phyloP scores from a whole-genome alignment of 2,113 vertebrate species.

The Picathartes gymnocephalus region DNA sequence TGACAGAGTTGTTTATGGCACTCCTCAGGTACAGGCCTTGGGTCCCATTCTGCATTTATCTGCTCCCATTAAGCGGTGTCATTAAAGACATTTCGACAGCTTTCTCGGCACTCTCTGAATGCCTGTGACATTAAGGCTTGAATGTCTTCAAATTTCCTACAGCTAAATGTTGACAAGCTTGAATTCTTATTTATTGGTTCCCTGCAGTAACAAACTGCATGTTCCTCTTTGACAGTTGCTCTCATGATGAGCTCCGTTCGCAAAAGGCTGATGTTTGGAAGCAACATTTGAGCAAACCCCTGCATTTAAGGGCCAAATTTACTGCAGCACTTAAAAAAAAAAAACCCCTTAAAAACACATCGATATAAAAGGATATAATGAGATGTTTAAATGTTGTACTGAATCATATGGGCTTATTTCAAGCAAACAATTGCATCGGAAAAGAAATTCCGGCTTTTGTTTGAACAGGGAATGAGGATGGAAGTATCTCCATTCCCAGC shows the following conservation, averaged over 20 bases:
- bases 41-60: slow-evolving; percentile 38
- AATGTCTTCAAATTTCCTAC: slow-evolving; percentile 51
- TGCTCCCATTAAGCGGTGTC: slow-evolving; percentile 29
- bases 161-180: slow-evolving; percentile 54
- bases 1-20: slow-evolving; percentile 28
- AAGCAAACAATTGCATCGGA: neutral
- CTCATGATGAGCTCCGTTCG: neutral
- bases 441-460: neutral
- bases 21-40: slow-evolving; percentile 27
- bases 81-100: slow-evolving; percentile 39
- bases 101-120: neutral
- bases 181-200: slow-evolving; percentile 55
- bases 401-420: neutral
- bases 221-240: slow-evolving; percentile 1
- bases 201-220: slow-evolving; percentile 37
- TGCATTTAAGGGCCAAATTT: neutral
- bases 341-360: neutral
- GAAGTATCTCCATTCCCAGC: neutral
- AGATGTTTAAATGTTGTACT: neutral
- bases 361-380: neutral
- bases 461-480: neutral
- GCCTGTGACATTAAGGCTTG: slow-evolving; percentile 45
- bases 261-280: neutral
- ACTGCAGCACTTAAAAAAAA: neutral
- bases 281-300: neutral